phyloP scores from a whole-genome alignment of 30 jellyfish, hydroid and myxozoan genomes.

The Chironex yamaguchii region DNA sequence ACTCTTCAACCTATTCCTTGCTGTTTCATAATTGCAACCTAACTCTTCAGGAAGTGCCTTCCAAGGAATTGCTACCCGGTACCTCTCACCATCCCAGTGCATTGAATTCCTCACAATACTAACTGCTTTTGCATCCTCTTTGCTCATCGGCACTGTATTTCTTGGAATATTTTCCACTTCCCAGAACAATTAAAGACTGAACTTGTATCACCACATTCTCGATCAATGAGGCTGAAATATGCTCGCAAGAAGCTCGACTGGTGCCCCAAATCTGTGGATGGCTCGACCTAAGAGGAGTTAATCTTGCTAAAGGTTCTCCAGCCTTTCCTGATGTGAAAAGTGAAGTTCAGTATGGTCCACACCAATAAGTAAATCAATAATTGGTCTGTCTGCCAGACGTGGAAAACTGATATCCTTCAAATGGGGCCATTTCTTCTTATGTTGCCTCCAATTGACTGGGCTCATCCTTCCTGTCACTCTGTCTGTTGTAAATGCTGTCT shows the following conservation, averaged over 20 bases:
- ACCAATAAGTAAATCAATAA: slow-evolving; percentile 4
- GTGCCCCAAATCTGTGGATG: too few relatives aligned
- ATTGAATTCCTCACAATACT: neutral
- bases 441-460: slow-evolving; percentile 27
- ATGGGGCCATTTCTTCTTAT: neutral
- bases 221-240: too few relatives aligned
- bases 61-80: slow-evolving; percentile 36
- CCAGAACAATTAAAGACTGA: neutral
- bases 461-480: slow-evolving; percentile 31
- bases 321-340: slow-evolving; percentile 2
- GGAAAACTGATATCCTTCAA: neutral
- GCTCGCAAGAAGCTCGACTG: too few relatives aligned
- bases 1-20: neutral
- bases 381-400: neutral
- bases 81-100: neutral
- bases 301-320: slow-evolving; percentile 4
- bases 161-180: neutral
- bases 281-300: neutral
- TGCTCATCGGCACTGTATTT: neutral
- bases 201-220: neutral
- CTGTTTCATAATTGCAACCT: neutral
- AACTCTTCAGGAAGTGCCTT: neutral
- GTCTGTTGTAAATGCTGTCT: slow-evolving; percentile 27
- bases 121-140: neutral
- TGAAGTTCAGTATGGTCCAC: slow-evolving; percentile 33